These are phyloP conservation scores for Drosophila putrida DNA, from an alignment of 2,888 invertebrate genomes.

Conservation along the genomic window DNA sequence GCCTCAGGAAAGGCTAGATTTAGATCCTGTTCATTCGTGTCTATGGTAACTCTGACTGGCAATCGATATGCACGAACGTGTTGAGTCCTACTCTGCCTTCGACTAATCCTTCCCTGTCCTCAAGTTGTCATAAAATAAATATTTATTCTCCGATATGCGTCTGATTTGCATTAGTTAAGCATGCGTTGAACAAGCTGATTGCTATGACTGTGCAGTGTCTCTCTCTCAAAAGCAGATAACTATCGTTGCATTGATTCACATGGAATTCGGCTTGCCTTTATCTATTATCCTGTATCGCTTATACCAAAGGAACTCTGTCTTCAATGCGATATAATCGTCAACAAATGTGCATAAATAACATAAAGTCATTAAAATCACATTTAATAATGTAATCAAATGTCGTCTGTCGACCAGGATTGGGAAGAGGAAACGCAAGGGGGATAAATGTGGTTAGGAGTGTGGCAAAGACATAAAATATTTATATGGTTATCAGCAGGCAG, in stretches of 20 bases:
- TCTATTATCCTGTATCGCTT: neutral
- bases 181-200: conserved; percentile 34
- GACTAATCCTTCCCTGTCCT: rapidly evolving
- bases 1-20: too few species aligned
- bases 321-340: conserved; percentile 26
- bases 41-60: conserved; percentile 21
- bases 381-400: conserved; percentile 58
- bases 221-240: conserved; percentile 13
- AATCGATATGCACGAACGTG: conserved; percentile 17
- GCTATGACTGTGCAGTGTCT: conserved; percentile 8
- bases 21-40: neutral
- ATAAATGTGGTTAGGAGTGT: conserved; percentile 12
- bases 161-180: conserved; percentile 34
- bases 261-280: neutral
- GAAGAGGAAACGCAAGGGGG: neutral
- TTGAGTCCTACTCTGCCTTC: neutral
- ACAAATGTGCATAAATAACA: conserved; percentile 47
- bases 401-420: neutral
- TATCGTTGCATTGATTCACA: neutral
- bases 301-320: neutral
- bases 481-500: conserved; percentile 47
- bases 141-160: conserved; percentile 12
- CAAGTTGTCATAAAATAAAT: conserved; percentile 6
- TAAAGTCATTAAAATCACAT: conserved; percentile 75
- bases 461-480: conserved; percentile 52